phyloP scores from a whole-genome alignment of 2,113 vertebrate species.

The Antechinus flavipes region DNA sequence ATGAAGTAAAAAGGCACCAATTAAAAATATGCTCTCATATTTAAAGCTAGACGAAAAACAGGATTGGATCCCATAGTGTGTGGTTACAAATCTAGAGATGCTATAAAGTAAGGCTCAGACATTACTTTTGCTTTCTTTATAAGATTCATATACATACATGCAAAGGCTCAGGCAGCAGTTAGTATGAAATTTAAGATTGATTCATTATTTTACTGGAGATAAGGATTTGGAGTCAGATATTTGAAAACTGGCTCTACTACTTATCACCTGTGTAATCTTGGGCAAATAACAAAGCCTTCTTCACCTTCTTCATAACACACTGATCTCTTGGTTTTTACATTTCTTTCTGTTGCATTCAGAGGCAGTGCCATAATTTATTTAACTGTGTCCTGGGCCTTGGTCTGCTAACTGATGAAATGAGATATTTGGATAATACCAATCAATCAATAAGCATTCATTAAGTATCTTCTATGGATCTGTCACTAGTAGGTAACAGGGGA shows the following conservation, averaged over 20 bases:
- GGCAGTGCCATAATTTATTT: neutral
- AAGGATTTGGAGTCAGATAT: neutral
- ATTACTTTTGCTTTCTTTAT: neutral
- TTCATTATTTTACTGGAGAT: neutral
- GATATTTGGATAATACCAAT: neutral
- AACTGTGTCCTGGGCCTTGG: neutral
- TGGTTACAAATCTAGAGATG: neutral
- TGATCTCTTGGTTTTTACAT: neutral
- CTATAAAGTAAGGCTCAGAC: neutral
- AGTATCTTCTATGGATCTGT: neutral
- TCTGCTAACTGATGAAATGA: neutral
- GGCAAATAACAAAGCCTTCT: neutral
- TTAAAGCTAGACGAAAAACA: neutral
- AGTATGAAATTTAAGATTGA: neutral
- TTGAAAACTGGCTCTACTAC: neutral
- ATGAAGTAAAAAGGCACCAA: slow-evolving; percentile 36
- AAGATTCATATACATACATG: neutral
- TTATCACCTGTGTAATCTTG: neutral
- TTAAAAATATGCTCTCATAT: neutral
- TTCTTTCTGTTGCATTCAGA: neutral
- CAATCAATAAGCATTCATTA: neutral
- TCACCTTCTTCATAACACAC: neutral
- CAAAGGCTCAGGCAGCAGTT: neutral
- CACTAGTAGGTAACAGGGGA: neutral
- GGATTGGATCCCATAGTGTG: neutral